Evolutionary conservation across 1,140 invertebrate genomes (phyloP), one percentile per base, ranked within the genome.

Genomic region (Harpegnathos saltator): DNA sequence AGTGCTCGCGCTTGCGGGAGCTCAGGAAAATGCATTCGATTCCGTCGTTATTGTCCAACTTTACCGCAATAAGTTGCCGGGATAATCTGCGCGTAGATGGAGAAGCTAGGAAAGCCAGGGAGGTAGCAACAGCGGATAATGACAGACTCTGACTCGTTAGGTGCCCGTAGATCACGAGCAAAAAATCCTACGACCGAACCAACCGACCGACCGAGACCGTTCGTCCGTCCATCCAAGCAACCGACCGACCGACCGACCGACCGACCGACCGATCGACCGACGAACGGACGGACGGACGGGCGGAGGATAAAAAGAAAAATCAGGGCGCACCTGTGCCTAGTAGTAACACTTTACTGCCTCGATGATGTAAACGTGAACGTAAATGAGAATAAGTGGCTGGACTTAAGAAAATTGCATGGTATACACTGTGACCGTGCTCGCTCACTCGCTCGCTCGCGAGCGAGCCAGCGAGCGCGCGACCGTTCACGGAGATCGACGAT

Each of bases 311-410:
- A 89, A 90, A 90, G 85, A 91, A 90, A 91, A 93, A 93, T 69
- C 91, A 85, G 90, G 91, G 91, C 92, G 89, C 93, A 93, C 91
- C 92, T 94, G 92, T 93, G 89, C 89, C 87, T 74, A 87, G 89
- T 88, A 91, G 89, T 91, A 94, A 93, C 92, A 92, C 91, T 93
- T 93, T 92, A 93, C 92, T 92, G 85, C 91, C 87, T 87, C 90
- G 92, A 93, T 93, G 92, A 94, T 93, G 92, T 92, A 93, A 94
- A 94, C 92, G 90, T 83, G 90, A 93, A 92, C 92, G 90, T 91
- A 92, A 93, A 93, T 92, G 91, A 92, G 90, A 91, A 91, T 92
- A 91, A 92, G 89, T 90, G 90, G 89, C 77, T 80, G 85, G 90
- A 91, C 89, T 91, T 90, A 75, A 89, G 91, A 91, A 91, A 91